These are phyloP conservation scores for Apis cerana DNA, from an alignment of 1,140 invertebrate species.

Conservation along the genomic window DNA sequence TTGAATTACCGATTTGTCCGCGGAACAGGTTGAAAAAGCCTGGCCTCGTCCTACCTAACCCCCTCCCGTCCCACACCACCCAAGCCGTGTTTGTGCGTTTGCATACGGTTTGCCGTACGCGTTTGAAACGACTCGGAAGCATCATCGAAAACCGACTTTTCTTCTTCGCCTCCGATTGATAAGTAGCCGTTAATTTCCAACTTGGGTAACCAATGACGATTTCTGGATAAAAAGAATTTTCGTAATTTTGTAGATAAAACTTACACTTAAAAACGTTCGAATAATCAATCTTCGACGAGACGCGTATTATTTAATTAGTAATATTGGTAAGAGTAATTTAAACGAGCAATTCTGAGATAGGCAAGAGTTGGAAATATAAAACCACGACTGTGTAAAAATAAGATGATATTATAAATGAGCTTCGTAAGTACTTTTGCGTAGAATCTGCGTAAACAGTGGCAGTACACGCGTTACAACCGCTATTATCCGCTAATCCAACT, in stretches of 20 bases:
- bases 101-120: too few relatives aligned
- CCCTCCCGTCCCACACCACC: not conserved
- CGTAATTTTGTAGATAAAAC: too few relatives aligned
- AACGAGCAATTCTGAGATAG: too few relatives aligned
- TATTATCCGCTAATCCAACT: conserved; percentile 40
- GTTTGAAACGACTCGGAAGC: not conserved
- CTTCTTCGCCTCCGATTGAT: not conserved
- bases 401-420: too few relatives aligned
- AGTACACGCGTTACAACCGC: conserved; percentile 15
- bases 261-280: too few relatives aligned
- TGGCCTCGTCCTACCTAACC: not conserved
- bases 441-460: conserved; percentile 17
- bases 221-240: too few relatives aligned
- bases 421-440: not conserved
- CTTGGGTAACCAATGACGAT: conserved; percentile 24
- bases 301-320: too few relatives aligned
- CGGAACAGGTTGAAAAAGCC: conserved; percentile 25
- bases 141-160: not conserved
- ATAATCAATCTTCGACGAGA: too few relatives aligned
- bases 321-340: too few relatives aligned
- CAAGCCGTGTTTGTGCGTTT: not conserved
- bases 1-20: conserved; percentile 45
- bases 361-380: too few relatives aligned
- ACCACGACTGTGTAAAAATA: too few relatives aligned
- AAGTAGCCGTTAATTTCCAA: conserved; percentile 45